These are phyloP conservation scores for Rhagonycha fulva DNA, from an alignment of 2,888 invertebrate species.

Conservation along the genomic window DNA sequence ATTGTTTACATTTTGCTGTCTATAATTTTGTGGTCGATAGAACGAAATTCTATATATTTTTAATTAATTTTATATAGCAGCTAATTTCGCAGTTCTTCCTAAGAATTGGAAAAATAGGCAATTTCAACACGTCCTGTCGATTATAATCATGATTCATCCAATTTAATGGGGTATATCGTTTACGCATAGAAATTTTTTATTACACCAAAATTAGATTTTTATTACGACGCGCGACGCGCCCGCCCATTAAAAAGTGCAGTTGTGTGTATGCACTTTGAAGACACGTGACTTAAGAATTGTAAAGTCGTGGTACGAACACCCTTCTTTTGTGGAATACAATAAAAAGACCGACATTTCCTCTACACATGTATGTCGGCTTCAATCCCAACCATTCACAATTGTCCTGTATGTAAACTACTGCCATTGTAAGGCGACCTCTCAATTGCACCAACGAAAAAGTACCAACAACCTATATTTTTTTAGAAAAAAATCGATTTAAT, in stretches of 20 bases:
- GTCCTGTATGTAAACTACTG: not conserved
- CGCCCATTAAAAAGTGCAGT: constrained; percentile 23
- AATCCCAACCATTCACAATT: constrained; percentile 29
- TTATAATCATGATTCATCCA: not conserved
- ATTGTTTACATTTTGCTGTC: not conserved
- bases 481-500: not conserved
- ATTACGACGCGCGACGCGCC: not conserved
- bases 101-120: not conserved
- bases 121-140: not conserved
- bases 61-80: not conserved
- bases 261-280: constrained; percentile 27
- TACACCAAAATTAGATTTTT: not conserved
- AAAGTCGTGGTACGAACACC: constrained; percentile 36
- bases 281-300: constrained; percentile 40
- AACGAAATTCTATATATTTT: not conserved
- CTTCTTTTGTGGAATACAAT: constrained; percentile 36
- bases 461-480: not conserved
- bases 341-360: constrained; percentile 37
- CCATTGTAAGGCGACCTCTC: not conserved
- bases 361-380: constrained; percentile 38
- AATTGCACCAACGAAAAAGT: not conserved
- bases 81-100: not conserved
- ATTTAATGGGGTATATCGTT: not conserved
- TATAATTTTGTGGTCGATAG: not conserved
- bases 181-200: not conserved